A percentile compares a stretch with the other conserved stretches of the same genome.
These are phyloP conservation scores for Aricia agestis DNA, from an alignment of 1,140 invertebrate species.

Conservation along the genomic window DNA sequence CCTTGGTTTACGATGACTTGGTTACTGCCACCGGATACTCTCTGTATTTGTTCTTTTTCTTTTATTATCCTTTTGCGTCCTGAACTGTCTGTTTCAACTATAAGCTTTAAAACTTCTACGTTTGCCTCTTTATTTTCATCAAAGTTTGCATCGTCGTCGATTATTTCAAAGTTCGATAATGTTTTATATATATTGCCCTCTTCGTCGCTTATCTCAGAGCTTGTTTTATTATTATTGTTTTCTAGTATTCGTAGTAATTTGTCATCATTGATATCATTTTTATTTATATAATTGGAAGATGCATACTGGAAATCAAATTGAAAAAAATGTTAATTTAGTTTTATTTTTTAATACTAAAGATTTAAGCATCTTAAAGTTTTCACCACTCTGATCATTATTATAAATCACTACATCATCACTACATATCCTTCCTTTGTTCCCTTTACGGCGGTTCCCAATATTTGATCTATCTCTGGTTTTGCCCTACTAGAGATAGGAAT, in stretches of 20 bases:
- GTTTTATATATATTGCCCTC: not conserved
- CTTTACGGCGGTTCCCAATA: no score
- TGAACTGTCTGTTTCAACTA: not conserved
- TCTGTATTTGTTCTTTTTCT: not conserved
- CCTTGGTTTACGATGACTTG: not conserved
- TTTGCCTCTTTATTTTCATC: not conserved
- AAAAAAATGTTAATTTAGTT: no score
- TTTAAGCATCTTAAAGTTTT: no score
- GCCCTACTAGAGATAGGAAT: no score
- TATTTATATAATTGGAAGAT: not conserved
- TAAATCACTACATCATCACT: no score
- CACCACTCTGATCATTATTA: no score
- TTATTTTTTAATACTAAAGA: no score
- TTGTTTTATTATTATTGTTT: not conserved
- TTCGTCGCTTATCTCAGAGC: not conserved
- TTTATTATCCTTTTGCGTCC: not conserved
- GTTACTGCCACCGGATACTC: not conserved
- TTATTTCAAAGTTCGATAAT: not conserved
- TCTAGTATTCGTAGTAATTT: not conserved
- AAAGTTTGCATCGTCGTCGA: not conserved
- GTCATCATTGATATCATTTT: not conserved
- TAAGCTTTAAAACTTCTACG: not conserved
- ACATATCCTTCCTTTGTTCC: no score
- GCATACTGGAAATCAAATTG: not conserved
- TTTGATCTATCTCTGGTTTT: no score